phyloP scores from a whole-genome alignment of 2,113 vertebrate species.

The Hippolais icterina region DNA sequence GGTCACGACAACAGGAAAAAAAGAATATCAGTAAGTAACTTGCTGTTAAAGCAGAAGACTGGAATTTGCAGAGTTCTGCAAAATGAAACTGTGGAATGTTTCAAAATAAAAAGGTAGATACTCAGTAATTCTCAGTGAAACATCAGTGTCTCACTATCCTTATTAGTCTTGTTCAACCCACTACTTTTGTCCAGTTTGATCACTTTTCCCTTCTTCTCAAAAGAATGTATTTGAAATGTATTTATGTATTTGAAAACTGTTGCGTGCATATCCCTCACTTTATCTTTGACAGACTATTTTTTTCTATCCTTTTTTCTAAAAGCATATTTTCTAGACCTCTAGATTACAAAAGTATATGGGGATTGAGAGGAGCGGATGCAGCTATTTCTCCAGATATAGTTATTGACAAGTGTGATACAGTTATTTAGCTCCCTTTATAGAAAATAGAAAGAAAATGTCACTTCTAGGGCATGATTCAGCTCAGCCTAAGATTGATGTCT shows the following conservation, averaged over 20 bases:
- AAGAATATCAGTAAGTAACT: neutral
- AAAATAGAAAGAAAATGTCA: neutral
- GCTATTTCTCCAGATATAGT: neutral
- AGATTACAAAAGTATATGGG: neutral
- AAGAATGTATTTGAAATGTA: neutral
- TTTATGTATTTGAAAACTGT: neutral
- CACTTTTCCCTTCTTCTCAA: neutral
- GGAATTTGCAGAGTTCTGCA: neutral
- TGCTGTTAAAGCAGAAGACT: neutral
- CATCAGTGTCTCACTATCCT: neutral
- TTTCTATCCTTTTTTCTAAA: neutral
- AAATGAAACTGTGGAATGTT: neutral
- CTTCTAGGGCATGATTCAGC: neutral
- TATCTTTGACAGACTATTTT: neutral
- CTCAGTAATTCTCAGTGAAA: neutral
- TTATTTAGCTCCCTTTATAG: neutral
- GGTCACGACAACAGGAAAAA: neutral
- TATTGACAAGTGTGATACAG: rapidly evolving
- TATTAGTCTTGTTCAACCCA: neutral
- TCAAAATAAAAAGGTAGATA: neutral
- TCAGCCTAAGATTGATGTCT: neutral
- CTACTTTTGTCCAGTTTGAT: neutral
- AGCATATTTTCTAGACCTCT: neutral
- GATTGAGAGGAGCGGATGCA: neutral
- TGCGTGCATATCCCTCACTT: neutral